Base-by-base conservation (phyloP, 2,113 vertebrate genomes). In the Vicugna pacos region DNA sequence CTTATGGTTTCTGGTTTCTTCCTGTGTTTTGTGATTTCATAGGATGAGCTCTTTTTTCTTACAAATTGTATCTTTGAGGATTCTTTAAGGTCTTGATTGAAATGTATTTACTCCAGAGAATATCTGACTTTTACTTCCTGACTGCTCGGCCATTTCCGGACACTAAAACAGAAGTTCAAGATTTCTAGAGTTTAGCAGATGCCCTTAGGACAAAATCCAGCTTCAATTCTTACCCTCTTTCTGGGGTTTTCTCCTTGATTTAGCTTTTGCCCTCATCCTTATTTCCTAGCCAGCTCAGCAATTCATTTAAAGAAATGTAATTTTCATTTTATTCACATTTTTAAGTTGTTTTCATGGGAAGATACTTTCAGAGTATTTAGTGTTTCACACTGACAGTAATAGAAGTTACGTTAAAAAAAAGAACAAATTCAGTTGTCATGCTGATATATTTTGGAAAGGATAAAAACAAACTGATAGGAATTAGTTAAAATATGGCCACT, bases 271-370 rank as follows among this genome's bases (percentile, higher is more conserved):
- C 0, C 84, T 38, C 14, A 79, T 94, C 56, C 24, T 76, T 56
- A 79, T 62, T 79, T 73, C 72, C 15, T 72, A 96, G 13, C 7
- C 42, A 89, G 2, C 35, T 72, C 3, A 90, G 48, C 28, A 94
- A 65, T 54, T 84, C 12, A 72, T 52, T 95, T 52, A 91, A 93
- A 91, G 28, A 92, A 81, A 70, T 28, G 17, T 84, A 62, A 54
- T 54, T 81, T 92, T 52, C 52, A 89, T 77, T 91, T 91, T 76
- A 65, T 69, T 8, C 26, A 87, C 28, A 35, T 48, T 50, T 93
- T 73, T 89, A 24, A 70, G 16, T 65, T 87, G 54, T 46, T 95
- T 91, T 84, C 35, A 52, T 52, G 10, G 28, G 64, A 91, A 77
- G 50, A 0, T 65, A 82, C 4, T 76, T 80, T 81, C 22, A 93